Evolutionary conservation across 2,797 vertebrate genomes (phyloP).

Genomic region (Avahi laniger): DNA sequence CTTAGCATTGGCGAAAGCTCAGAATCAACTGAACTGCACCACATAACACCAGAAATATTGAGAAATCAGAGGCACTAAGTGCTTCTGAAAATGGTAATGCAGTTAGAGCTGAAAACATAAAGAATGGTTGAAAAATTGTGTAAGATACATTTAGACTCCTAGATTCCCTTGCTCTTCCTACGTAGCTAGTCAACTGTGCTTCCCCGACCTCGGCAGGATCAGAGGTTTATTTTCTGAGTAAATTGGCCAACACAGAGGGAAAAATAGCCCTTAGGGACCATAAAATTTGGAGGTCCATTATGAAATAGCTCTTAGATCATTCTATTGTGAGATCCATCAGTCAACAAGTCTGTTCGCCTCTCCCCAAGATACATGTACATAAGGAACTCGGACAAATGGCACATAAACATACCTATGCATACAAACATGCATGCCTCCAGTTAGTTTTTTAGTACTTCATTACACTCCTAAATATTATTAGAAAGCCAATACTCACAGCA

Average conservation of each 20-base stretch:
- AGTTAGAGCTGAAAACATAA: neutral
- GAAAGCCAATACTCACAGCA: neutral
- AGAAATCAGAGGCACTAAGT: neutral
- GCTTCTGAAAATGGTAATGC: neutral
- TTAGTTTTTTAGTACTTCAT: neutral
- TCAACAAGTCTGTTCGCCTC: neutral
- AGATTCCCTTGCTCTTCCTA: too few species aligned
- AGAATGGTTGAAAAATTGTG: neutral
- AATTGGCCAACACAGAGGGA: neutral
- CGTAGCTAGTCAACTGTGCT: neutral
- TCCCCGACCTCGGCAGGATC: neutral
- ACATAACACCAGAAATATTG: neutral
- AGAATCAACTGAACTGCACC: neutral
- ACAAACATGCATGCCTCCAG: neutral
- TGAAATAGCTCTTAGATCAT: neutral
- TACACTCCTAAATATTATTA: neutral
- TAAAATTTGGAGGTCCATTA: neutral
- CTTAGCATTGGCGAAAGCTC: neutral
- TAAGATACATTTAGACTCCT: neutral
- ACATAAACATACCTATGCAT: neutral
- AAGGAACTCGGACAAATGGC: too few species aligned
- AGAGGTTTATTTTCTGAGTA: neutral
- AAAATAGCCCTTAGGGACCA: neutral
- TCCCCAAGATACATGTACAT: neutral
- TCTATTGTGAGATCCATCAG: neutral